Base-by-base conservation (phyloP, 1,140 invertebrate genomes). In the Conus ventricosus region DNA sequence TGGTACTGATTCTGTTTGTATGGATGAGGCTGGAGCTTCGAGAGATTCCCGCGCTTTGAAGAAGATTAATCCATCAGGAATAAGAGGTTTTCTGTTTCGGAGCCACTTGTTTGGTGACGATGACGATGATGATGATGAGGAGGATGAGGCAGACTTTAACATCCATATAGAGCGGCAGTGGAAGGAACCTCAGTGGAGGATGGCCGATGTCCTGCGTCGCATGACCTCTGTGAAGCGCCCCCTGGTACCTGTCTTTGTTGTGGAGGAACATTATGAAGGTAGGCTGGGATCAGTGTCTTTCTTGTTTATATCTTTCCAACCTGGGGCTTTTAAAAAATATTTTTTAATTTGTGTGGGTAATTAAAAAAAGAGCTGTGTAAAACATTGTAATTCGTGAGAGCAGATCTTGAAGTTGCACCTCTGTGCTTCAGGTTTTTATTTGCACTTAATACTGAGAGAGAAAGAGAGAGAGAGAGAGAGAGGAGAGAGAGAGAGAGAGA, bases 191-290 rank as follows among this genome's bases (percentile, higher is more conserved):
- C 51, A 81, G 20, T 81, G 80, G 80, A 20, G 54, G 51, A 51
- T 55, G 8, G 84, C 84, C 4, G 84, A 85, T 11, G 63, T 85
- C 75, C 20, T 85, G 84, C 84, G 71, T 5, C 63, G 11, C 17
- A 7, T 75, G 7, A n/a, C 15, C 51, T 10, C 51, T 39, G 39
- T 15, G 51, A 54, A 53, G 11, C 23, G 51, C 11, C 84, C 25
- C 17, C 25, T 82, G 53, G 5, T 86, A 17, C 89, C 89, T 25
- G 85, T 90, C 15, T 87, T 89, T 63, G 55, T 92, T 0, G 90
- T 92, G 51, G 91, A 92, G 54, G 91, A 92, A 85, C 75, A 80
- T 75, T 53, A 75, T 75, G 84, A 85, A 71, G 84, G 84, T 85
- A 23, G 39, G 39, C 39, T 39, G 39, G 39, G 39, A 39, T 39